Evolutionary conservation across 2,797 vertebrate species (phyloP).

Genomic region (Phataginus tricuspis): DNA sequence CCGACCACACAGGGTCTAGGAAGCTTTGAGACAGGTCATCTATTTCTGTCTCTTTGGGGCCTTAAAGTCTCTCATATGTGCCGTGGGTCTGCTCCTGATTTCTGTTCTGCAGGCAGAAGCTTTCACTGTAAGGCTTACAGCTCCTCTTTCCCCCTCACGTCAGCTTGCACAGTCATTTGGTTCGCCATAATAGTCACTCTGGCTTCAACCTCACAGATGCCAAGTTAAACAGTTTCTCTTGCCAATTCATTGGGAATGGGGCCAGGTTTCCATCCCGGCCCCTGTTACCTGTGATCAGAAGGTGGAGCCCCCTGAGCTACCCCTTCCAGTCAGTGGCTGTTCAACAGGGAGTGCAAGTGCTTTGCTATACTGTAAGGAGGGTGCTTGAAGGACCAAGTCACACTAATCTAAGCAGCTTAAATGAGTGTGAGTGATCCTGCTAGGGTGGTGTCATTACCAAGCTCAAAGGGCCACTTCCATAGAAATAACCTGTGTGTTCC

Average conservation of each 20-base stretch:
- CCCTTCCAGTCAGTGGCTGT: neutral
- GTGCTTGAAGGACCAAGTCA: neutral
- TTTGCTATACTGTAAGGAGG: constrained; percentile 10
- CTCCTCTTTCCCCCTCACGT: neutral
- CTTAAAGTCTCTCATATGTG: neutral
- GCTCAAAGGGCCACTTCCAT: neutral
- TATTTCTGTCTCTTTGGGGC: neutral
- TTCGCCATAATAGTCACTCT: neutral
- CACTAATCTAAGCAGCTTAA: constrained; percentile 21
- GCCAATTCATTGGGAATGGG: neutral
- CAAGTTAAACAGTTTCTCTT: constrained; percentile 28
- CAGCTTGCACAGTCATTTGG: neutral
- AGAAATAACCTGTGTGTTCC: neutral
- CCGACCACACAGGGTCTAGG: neutral
- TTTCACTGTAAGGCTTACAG: neutral
- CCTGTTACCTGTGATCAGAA: neutral
- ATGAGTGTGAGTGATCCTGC: neutral
- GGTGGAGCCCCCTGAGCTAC: neutral
- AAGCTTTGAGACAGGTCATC: neutral
- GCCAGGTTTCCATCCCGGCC: neutral
- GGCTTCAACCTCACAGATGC: neutral
- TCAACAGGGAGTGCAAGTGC: constrained; percentile 13
- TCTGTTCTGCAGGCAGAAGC: neutral
- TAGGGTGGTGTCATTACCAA: neutral
- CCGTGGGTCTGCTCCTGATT: neutral